Percentiles rank a stretch among this genome's conserved stretches.
These are phyloP conservation scores for Rugalucina vietnamica DNA, from an alignment of 2,888 invertebrate genomes.

Conservation along the genomic window DNA sequence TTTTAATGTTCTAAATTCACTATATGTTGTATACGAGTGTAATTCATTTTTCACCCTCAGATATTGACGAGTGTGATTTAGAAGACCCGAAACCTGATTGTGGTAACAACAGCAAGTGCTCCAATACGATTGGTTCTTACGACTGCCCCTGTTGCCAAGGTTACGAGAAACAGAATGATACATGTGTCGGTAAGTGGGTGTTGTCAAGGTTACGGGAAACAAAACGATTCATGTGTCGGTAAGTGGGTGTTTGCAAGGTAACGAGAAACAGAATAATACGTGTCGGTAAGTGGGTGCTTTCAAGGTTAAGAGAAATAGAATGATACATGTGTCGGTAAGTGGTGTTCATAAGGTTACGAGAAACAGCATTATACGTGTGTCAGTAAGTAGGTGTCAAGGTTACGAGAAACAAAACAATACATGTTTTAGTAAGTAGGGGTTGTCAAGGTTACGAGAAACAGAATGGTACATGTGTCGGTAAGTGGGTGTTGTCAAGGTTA, in stretches of 20 bases:
- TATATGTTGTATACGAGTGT: no score
- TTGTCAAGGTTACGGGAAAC: background rate
- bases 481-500: background rate
- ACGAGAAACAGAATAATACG: no score
- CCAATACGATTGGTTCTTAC: conserved; percentile 71
- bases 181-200: conserved; percentile 45
- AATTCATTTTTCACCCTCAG: conserved; percentile 64
- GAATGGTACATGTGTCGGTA: conserved; percentile 54
- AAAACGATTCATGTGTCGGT: background rate
- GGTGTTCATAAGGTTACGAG: no score
- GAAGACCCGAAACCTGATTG: conserved; percentile 58
- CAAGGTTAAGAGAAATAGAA: no score
- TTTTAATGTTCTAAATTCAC: no score
- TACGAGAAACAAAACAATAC: no score
- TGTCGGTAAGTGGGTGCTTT: no score
- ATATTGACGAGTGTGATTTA: conserved; percentile 73
- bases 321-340: no score
- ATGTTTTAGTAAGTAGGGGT: no score
- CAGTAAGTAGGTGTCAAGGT: no score
- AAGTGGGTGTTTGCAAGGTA: background rate
- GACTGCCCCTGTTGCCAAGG: conserved; percentile 75
- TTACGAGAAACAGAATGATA: conserved; percentile 54
- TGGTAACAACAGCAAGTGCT: conserved; percentile 69
- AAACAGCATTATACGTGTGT: no score
- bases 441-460: conserved; percentile 67